Percentiles rank a stretch among this genome's conserved stretches.
Conservation (phyloP, 2,888 invertebrate genomes). For the Dryomyza anilis region DNA sequence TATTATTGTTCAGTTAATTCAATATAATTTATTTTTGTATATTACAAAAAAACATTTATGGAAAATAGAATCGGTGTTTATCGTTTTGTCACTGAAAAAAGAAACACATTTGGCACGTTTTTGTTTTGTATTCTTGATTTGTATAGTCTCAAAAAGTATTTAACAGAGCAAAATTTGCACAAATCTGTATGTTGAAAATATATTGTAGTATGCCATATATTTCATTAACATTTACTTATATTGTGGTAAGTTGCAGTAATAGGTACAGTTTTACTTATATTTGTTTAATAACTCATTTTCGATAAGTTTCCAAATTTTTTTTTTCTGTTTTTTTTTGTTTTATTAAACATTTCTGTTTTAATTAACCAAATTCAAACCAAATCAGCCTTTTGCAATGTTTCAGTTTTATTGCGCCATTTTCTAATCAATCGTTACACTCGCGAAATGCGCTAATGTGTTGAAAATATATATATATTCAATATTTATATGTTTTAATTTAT, state of each 20-base stretch:
- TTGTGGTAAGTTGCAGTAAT: slow-evolving; percentile 18
- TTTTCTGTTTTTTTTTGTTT: background rate
- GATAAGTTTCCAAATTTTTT: background rate
- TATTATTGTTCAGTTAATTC: slow-evolving; percentile 20
- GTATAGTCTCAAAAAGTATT: background rate
- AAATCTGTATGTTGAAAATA: background rate
- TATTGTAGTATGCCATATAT: background rate
- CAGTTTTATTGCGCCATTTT: background rate
- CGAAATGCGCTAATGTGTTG: too few relatives aligned
- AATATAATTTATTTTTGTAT: background rate
- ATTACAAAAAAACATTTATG: background rate
- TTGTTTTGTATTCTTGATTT: slow-evolving; percentile 23
- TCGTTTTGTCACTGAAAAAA: slow-evolving; percentile 27
- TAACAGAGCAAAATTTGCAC: background rate
- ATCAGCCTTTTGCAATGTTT: background rate
- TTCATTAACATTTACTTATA: background rate
- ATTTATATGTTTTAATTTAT: too few relatives aligned
- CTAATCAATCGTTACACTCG: too few relatives aligned
- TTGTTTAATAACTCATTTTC: too few relatives aligned
- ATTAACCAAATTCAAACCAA: background rate
- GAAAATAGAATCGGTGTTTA: background rate
- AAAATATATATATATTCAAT: too few relatives aligned
- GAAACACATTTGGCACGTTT: slow-evolving; percentile 51
- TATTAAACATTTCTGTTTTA: background rate
- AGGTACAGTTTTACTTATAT: slow-evolving; percentile 14